Conservation (phyloP, 2,888 invertebrate species). For the Eupithecia tripunctaria region DNA sequence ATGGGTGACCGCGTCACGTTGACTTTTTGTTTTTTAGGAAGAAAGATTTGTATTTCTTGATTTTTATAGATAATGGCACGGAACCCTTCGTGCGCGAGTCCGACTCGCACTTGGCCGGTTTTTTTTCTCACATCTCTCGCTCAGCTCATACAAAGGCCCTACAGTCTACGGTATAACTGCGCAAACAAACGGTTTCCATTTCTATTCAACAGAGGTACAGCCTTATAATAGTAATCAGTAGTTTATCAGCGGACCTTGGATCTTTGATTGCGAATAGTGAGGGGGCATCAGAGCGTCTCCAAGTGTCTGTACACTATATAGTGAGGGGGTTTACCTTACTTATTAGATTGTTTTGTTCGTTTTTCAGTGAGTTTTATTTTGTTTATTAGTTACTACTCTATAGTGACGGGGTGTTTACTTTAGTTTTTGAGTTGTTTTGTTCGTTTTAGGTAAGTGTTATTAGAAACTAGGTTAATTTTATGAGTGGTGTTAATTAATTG, state of each 20-base stretch:
- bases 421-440: no score
- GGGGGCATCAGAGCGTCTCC: constrained; percentile 29
- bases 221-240: constrained; percentile 18
- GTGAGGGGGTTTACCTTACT: constrained; percentile 13
- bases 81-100: no score
- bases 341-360: background rate
- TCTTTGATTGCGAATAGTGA: constrained; percentile 26
- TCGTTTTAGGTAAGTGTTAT: no score
- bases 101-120: no score
- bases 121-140: background rate
- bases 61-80: no score
- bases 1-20: no score
- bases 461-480: no score
- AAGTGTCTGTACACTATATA: constrained; percentile 12
- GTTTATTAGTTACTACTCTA: no score
- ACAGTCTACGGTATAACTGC: background rate
- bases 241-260: constrained; percentile 24
- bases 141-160: background rate
- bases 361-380: background rate
- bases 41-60: no score
- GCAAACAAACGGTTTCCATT: background rate
- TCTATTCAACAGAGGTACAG: background rate
- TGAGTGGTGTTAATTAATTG: no score
- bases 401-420: no score
- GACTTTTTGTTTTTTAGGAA: no score